Conservation (phyloP, 1,140 invertebrate species). For the Choristoneura fumiferana region DNA sequence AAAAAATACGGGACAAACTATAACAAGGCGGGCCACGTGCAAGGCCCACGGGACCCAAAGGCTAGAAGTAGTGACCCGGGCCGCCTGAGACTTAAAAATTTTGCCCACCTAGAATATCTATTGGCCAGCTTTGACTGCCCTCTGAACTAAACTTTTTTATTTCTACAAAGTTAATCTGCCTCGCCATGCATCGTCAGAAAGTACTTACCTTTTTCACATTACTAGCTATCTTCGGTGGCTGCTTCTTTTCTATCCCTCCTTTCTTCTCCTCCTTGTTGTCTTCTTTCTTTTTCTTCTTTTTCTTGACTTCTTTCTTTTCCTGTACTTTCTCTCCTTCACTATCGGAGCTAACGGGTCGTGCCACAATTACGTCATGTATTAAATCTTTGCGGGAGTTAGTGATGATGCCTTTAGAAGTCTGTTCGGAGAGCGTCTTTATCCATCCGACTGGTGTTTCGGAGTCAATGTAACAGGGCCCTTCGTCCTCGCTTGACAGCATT, state of each 20-base stretch:
- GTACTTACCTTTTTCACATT: slow-evolving; percentile 62
- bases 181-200: too few species aligned
- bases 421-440: slow-evolving; percentile 66
- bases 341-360: slow-evolving; percentile 38
- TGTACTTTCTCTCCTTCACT: slow-evolving; percentile 48
- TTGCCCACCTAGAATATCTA: too few species aligned
- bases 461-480: slow-evolving; percentile 68
- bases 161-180: too few species aligned
- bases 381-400: slow-evolving; percentile 65
- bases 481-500: slow-evolving; percentile 71
- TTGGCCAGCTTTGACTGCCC: too few species aligned
- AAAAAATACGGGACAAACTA: too few species aligned
- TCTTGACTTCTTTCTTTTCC: slow-evolving; percentile 31
- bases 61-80: too few species aligned
- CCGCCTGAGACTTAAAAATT: too few species aligned
- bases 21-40: too few species aligned
- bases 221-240: slow-evolving; percentile 48
- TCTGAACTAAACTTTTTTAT: too few species aligned
- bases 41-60: too few species aligned
- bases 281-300: slow-evolving; percentile 32
- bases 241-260: slow-evolving; percentile 47
- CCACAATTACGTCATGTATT: slow-evolving; percentile 41
- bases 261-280: slow-evolving; percentile 44
- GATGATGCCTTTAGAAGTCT: slow-evolving; percentile 51
- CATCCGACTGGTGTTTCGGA: slow-evolving; percentile 60